Evolutionary conservation across 2,888 invertebrate genomes (phyloP), one percentile per base, ranked within the genome.

Genomic region (Lissocephala sabroskyi): DNA sequence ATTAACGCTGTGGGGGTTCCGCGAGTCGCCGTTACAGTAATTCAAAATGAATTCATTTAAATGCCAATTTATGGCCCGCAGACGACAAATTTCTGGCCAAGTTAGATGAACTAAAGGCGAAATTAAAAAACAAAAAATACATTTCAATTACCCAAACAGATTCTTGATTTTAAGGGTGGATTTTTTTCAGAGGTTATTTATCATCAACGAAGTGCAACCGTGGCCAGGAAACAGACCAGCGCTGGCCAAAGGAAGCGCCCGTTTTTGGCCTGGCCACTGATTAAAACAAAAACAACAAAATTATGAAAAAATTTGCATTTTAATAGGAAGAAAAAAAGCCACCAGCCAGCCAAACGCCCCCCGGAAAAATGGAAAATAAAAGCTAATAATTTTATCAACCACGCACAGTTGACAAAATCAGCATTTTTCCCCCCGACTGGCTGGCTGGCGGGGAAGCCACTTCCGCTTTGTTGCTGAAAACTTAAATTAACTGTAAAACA

Each of bases 21-120:
- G 47, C 39, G 17, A 28, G 28, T 17, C 26, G 49, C 46, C 46
- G 48, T 54, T 56, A 52, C 54, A 73, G 67, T 76, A 78, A 78
- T 65, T 80, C 79, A 80, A 79, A 74, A 68, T 79, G 82, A 79
- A 82, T 81, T 81, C 81, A 81, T 80, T 81, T 80, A 81, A 81
- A 81, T 81, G 77, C 81, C 79, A 79, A 81, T 81, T 81, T 81
- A 81, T 80, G 61, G 79, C 71, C 65, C n/a, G n/a, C n/a, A n/a
- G n/a, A n/a, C n/a, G n/a, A n/a, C n/a, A n/a, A n/a, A n/a, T n/a
- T n/a, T n/a, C n/a, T n/a, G n/a, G n/a, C n/a, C n/a, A n/a, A n/a
- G n/a, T n/a, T n/a, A n/a, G n/a, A n/a, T n/a, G n/a, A n/a, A n/a
- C n/a, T n/a, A n/a, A n/a, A n/a, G n/a, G n/a, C n/a, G n/a, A n/a